phyloP scores from a whole-genome alignment of 2,797 vertebrate species.

The Xenops minutus region DNA sequence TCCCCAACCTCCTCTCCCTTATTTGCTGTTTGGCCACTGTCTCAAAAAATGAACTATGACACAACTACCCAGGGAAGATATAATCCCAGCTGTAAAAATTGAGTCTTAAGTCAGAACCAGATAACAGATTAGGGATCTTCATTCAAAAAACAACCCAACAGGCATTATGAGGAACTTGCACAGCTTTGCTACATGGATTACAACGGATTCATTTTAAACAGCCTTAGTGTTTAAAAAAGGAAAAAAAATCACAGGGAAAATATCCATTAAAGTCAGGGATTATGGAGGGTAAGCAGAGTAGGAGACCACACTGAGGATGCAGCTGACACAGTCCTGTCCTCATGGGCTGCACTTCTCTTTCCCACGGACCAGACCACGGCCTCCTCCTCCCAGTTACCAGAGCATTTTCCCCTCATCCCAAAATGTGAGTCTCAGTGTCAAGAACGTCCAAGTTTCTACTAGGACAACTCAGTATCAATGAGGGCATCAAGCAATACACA shows the following conservation, averaged over 20 bases:
- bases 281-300: background rate
- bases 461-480: background rate
- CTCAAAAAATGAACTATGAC: background rate
- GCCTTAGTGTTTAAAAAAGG: background rate
- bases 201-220: conserved; percentile 20
- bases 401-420: background rate
- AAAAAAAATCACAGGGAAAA: background rate
- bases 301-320: background rate
- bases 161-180: background rate
- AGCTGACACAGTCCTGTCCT: background rate
- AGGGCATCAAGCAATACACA: background rate
- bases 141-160: background rate
- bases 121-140: conserved; percentile 40
- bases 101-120: background rate
- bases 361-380: accelerated
- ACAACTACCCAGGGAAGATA: background rate
- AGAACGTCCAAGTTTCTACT: conserved; percentile 24
- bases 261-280: background rate
- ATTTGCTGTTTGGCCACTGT: background rate
- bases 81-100: conserved; percentile 26
- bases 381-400: background rate
- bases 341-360: background rate
- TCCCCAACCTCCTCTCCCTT: background rate
- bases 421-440: background rate
- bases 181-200: conserved; percentile 27